A percentile compares a stretch with the other conserved stretches of the same genome.
phyloP scores from a whole-genome alignment of 2,888 invertebrate genomes.

The Epirrita christyi region DNA sequence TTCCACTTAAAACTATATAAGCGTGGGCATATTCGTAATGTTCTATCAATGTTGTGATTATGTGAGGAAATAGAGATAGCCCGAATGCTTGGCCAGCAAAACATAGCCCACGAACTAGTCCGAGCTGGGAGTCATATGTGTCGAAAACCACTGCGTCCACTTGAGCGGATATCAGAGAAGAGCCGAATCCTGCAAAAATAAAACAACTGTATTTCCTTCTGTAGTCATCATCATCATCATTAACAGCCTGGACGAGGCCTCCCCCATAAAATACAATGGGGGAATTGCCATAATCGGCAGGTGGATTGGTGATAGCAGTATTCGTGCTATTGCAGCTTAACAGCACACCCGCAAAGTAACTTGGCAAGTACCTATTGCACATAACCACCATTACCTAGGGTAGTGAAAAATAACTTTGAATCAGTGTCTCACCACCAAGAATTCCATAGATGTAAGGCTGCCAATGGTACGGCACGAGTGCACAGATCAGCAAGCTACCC shows the following conservation, averaged over 20 bases:
- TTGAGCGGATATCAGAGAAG: constrained; percentile 76
- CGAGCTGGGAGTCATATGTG: constrained; percentile 72
- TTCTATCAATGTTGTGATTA: constrained; percentile 68
- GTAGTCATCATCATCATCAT: too few species aligned
- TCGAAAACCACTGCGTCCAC: constrained; percentile 78
- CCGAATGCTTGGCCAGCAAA: constrained; percentile 77
- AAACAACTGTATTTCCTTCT: neutral
- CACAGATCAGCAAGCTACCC: constrained; percentile 61
- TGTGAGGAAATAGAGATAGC: constrained; percentile 73
- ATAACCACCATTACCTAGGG: too few species aligned
- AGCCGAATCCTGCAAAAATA: constrained; percentile 70
- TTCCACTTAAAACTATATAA: constrained; percentile 67
- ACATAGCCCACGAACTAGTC: constrained; percentile 66
- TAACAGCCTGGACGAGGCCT: too few species aligned
- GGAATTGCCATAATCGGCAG: too few species aligned
- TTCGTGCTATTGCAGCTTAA: too few species aligned
- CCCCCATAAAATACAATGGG: too few species aligned
- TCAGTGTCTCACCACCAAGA: constrained; percentile 63
- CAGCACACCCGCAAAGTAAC: too few species aligned
- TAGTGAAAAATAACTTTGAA: too few species aligned
- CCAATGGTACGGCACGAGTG: constrained; percentile 56
- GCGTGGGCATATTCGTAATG: constrained; percentile 67
- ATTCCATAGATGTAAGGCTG: constrained; percentile 70
- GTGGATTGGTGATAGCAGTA: too few species aligned
- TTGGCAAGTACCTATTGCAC: too few species aligned